Conservation (phyloP, 92 coral and sea anemone genomes). For the Scolanthus callimorphus region DNA sequence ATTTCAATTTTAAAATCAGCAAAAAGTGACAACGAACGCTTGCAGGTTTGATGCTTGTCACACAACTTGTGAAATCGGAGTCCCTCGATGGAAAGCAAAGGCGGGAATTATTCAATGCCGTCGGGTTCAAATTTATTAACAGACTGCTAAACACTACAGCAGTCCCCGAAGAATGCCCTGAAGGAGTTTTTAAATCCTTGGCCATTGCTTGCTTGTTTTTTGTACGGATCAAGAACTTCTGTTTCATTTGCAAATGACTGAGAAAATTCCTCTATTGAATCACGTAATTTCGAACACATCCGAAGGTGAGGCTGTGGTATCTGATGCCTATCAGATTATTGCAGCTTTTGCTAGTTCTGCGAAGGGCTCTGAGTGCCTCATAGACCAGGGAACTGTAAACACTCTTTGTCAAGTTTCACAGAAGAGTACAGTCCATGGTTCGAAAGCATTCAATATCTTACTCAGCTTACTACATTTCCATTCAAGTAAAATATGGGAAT, state of each 20-base stretch:
- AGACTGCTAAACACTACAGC: slow-evolving; percentile 57
- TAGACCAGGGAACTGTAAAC: slow-evolving; percentile 19
- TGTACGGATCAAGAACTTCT: slow-evolving; percentile 71
- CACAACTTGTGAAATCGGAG: slow-evolving; percentile 71
- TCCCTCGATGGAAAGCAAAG: slow-evolving; percentile 46
- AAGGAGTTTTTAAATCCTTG: slow-evolving; percentile 57
- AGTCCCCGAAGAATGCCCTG: slow-evolving; percentile 59
- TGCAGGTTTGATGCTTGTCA: slow-evolving; percentile 76
- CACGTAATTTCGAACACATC: slow-evolving; percentile 29
- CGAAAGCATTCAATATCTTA: slow-evolving; percentile 37
- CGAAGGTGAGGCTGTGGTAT: slow-evolving; percentile 10
- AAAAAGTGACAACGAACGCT: slow-evolving; percentile 80
- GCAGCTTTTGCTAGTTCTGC: slow-evolving; percentile 41
- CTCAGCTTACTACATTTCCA: slow-evolving; percentile 41
- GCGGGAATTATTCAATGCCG: slow-evolving; percentile 60
- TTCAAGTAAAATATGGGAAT: slow-evolving; percentile 43
- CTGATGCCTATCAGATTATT: slow-evolving; percentile 63
- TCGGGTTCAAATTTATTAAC: slow-evolving; percentile 78
- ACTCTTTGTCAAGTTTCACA: slow-evolving; percentile 31
- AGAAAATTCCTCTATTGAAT: slow-evolving; percentile 52
- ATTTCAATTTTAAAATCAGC: slow-evolving; percentile 59
- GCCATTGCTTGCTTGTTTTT: too few relatives aligned
- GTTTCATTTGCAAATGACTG: slow-evolving; percentile 63
- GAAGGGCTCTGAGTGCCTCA: slow-evolving; percentile 51
- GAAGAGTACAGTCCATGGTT: background rate